Base-by-base conservation (phyloP, 1,140 invertebrate genomes). In the Galleria mellonella region DNA sequence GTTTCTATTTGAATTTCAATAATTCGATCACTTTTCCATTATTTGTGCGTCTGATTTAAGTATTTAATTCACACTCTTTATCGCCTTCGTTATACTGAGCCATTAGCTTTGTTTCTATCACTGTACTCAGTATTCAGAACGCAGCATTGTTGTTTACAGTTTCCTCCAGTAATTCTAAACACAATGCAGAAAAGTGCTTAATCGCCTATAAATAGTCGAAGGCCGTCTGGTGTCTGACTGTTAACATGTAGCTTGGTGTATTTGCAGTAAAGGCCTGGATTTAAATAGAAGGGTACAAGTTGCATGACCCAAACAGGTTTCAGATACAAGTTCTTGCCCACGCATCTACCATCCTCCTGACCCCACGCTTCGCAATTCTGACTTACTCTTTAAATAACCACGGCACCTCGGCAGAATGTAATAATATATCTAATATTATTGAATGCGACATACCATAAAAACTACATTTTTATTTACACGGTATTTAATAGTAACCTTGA, bases 231-330 rank as follows among this genome's bases (percentile, higher is more conserved):
- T 29, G 43, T 52, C 47, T 53, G 43, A 50, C 47, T 53, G 43
- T 31, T 52, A 39, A 39, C 38, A 55, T 53, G 45, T 63, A 61
- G 58, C 63, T 64, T 61, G 64, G 64, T 39, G 53, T 61, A 64
- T 38, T 67, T 76, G 65, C 78, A 79, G 61, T 68, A 72, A 62
- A 71, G 56, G 54, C 51, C 56, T 38, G 53, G 69, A 61, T 83
- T 77, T 81, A 77, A 81, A 83, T 83, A 79, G 72, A 74, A 72
- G 57, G 64, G 72, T 62, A 73, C 66, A 66, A 79, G 78, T 83
- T 83, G 66, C 61, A 70, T 71, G 74, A 78, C 74, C 71, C 62
- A 73, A 83, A 83, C 79, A 77, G 79, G 79, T 83, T 83, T 68
- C 62, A 59, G 61, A 59, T 72, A 52, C 70, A 71, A 73, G 70